Evolutionary conservation across 1,140 invertebrate genomes (phyloP).

Genomic region (Tribolium madens): DNA sequence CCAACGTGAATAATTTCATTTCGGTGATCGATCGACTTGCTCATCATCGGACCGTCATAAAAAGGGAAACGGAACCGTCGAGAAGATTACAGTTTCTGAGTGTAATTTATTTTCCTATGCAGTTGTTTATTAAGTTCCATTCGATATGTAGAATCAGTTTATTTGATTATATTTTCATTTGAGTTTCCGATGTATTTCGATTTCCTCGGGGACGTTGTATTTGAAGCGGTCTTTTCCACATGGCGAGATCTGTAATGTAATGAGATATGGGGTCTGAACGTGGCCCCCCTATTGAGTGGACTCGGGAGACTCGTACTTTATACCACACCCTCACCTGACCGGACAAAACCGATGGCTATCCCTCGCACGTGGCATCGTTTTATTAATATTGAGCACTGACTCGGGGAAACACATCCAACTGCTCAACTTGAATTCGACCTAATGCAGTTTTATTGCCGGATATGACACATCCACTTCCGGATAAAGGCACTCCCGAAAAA

Average conservation of each 20-base stretch:
- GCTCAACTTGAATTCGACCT: slow-evolving; percentile 21
- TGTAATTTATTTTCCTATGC: slow-evolving; percentile 25
- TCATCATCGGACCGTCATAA: background rate
- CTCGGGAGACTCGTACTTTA: slow-evolving; percentile 46
- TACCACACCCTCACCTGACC: slow-evolving; percentile 40
- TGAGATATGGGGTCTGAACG: slow-evolving; percentile 49
- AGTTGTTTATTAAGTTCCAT: slow-evolving; percentile 36
- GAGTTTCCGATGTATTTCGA: slow-evolving; percentile 43
- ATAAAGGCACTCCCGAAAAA: background rate
- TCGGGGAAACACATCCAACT: slow-evolving; percentile 28
- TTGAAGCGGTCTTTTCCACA: slow-evolving; percentile 33
- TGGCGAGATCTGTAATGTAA: slow-evolving; percentile 50
- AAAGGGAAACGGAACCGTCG: background rate
- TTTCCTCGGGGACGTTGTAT: slow-evolving; percentile 40
- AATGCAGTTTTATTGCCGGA: slow-evolving; percentile 33
- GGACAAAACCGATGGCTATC: slow-evolving; percentile 36
- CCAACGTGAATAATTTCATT: background rate
- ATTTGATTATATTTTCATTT: slow-evolving; percentile 45
- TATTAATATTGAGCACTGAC: slow-evolving; percentile 37
- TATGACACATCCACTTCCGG: slow-evolving; percentile 14
- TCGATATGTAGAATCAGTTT: slow-evolving; percentile 36
- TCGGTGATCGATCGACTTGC: background rate
- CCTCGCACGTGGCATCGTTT: slow-evolving; percentile 28
- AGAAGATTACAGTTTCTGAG: slow-evolving; percentile 9
- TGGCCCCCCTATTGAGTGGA: slow-evolving; percentile 45